Base-by-base conservation (phyloP, 2,888 invertebrate species). In the Microplitis deprimator region DNA sequence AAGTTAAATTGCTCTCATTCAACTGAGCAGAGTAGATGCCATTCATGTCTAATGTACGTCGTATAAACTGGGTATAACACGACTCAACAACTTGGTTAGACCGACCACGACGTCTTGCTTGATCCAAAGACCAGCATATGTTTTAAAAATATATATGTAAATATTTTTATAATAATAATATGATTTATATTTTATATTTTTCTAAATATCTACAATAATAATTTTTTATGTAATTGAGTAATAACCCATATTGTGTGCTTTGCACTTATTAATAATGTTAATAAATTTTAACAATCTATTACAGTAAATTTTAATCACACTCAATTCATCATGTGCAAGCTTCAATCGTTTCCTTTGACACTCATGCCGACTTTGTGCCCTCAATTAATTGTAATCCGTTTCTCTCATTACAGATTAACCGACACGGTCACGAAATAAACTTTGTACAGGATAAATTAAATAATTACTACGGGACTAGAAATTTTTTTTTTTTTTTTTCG, bases 1-100 rank as follows among this genome's bases (percentile, higher is more conserved):
- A 89, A 89, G 83, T 86, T 89, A 89, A 89, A 89, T 89, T 89
- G 89, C 89, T 89, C 89, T 89, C 89, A 89, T 89, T 89, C 88
- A 89, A 88, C 87, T 86, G 87, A 84, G 84, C 87, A 85, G 88
- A 89, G 89, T 87, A 89, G 89, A 89, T 89, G 89, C 89, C 89
- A 89, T 89, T 89, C 89, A 89, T 89, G 89, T 85, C 89, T 89
- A 89, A 89, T 89, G 88, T 89, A 89, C 89, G 88, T 89, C 89
- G 89, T 87, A 89, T 89, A 89, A 89, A 89, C 88, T 89, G 87
- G 88, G 87, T 89, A 87, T 89, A 89, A 89, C 89, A 87, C 88
- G 87, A 87, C 88, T 88, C 86, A 85, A 87, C 87, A 85, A 87
- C 87, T 87, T 83, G 83, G 81, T 79, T 79, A 81, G 83, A 83